Base-by-base conservation (phyloP, 1,140 invertebrate species). In the Ips nitidus region DNA sequence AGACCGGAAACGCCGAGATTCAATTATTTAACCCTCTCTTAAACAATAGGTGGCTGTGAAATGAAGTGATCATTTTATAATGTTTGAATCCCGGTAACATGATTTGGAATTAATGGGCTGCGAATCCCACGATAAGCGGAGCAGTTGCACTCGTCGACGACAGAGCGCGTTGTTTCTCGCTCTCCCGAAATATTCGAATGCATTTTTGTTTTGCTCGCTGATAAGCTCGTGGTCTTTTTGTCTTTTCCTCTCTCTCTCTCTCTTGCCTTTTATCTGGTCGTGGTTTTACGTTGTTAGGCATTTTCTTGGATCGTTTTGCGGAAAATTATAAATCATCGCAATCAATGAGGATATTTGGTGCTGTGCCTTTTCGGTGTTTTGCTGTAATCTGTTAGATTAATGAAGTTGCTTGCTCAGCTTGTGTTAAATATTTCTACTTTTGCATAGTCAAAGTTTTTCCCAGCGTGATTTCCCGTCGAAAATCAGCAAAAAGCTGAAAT, bases 11-110 rank as follows among this genome's bases (percentile, higher is more conserved):
- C 71, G 70, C 55, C 59, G 70, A 42, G 69, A 80, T 80, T 80
- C 79, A 80, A 80, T 80, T 80, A 80, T 80, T 80, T 80, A 80
- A 80, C 79, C 79, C 79, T 80, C 79, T 80, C 79, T 79, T 79
- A 80, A 79, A 80, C 79, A 80, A 80, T 80, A 80, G 79, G 79
- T 79, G 78, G 75, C 73, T 78, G 78, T 80, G 79, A 80, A 80
- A 80, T 79, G 78, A 80, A 79, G 78, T 77, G 77, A 78, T 80
- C 77, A 78, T 80, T 80, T 80, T 80, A 80, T 80, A 80, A 80
- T 79, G 78, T 79, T 79, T 80, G 77, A 78, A 79, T 80, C 77
- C 73, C 77, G 76, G 75, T 80, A 80, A 80, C 78, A 67, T 80
- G 78, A 80, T 80, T 79, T 78, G 78, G 79, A 80, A 77, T 80